phyloP scores from a whole-genome alignment of 2,888 invertebrate species.

The Cecidostiba fungosa region DNA sequence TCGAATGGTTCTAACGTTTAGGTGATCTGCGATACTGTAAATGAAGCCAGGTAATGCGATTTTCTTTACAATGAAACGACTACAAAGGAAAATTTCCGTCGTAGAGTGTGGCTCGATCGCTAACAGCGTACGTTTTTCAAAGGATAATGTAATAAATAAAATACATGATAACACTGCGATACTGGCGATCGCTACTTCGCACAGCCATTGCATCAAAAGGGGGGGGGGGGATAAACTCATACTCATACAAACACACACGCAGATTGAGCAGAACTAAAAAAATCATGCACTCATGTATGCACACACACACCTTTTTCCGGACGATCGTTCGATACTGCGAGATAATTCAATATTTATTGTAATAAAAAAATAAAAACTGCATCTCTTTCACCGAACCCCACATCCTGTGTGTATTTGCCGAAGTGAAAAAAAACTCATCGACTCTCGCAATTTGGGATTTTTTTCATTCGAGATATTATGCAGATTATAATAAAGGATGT shows the following conservation, averaged over 20 bases:
- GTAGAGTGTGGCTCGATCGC: constrained; percentile 1
- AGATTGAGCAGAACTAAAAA: constrained; percentile 18
- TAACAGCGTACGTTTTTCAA: constrained; percentile 35
- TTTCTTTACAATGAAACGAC: not conserved
- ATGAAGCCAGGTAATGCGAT: not conserved
- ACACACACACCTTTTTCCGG: not conserved
- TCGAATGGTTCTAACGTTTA: not conserved
- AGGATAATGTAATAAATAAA: constrained; percentile 42
- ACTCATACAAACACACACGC: not conserved
- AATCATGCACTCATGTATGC: constrained; percentile 20
- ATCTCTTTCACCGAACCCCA: constrained; percentile 11
- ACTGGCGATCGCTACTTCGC: constrained; percentile 36
- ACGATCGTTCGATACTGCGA: constrained; percentile 27
- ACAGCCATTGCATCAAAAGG: constrained; percentile 30
- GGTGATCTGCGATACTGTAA: not conserved
- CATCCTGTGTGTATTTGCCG: constrained; percentile 7
- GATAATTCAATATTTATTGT: constrained; percentile 29
- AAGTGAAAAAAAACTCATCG: constrained; percentile 16
- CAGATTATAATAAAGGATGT: constrained; percentile 30
- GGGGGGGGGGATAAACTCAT: not conserved
- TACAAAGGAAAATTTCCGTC: not conserved
- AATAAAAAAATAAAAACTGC: constrained; percentile 29
- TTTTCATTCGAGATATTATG: constrained; percentile 37
- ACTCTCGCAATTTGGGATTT: constrained; percentile 19
- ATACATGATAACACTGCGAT: constrained; percentile 39